phyloP scores from a whole-genome alignment of 2,113 vertebrate genomes.

The Tychaedon coryphoeus region DNA sequence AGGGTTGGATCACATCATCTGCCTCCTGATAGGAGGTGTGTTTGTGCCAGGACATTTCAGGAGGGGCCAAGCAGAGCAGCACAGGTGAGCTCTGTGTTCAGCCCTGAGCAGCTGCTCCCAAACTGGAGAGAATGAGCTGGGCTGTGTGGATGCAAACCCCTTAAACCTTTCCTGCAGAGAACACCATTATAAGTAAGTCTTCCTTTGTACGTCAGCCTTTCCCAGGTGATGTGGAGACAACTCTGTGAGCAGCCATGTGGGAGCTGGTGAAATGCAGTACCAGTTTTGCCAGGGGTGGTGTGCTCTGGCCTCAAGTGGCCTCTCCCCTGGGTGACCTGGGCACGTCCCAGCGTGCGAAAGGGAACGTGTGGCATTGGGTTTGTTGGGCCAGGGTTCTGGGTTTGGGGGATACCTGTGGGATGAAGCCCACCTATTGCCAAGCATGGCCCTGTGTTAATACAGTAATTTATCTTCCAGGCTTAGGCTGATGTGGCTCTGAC shows the following conservation, averaged over 20 bases:
- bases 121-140: neutral
- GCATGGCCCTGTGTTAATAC: accelerated
- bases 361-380: neutral
- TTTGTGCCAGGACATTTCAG: neutral
- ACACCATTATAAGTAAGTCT: accelerated
- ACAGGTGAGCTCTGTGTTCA: neutral
- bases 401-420: neutral
- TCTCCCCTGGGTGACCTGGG: neutral
- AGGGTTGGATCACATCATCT: neutral
- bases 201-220: accelerated
- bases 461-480: neutral
- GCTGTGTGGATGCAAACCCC: neutral
- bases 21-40: neutral
- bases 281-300: neutral
- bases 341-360: accelerated
- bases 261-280: neutral
- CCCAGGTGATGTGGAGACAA: neutral
- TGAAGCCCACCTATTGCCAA: accelerated
- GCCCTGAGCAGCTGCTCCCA: neutral
- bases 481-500: neutral
- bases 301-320: neutral
- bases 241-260: accelerated
- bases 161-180: neutral
- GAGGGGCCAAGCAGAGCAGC: neutral
- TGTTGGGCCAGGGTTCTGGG: neutral